Conservation (phyloP, 2,888 invertebrate species). For the Microctonus hyperodae region DNA sequence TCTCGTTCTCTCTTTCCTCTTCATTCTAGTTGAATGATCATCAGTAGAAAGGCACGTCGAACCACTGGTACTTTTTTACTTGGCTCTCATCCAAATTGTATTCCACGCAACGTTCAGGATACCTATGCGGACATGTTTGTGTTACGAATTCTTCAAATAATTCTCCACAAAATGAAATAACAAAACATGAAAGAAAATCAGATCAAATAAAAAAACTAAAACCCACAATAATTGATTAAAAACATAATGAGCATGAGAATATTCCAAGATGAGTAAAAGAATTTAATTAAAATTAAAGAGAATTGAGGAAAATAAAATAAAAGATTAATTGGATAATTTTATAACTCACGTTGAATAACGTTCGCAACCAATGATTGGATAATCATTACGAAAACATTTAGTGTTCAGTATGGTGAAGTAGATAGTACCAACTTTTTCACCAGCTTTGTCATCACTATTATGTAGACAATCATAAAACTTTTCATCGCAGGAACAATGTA, state of each 20-base stretch:
- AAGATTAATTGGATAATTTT: background rate
- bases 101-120: slow-evolving; percentile 53
- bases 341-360: slow-evolving; percentile 11
- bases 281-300: background rate
- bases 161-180: slow-evolving; percentile 16
- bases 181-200: background rate
- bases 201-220: too few relatives aligned
- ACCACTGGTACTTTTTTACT: slow-evolving; percentile 56
- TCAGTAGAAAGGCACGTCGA: slow-evolving; percentile 55
- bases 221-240: too few relatives aligned
- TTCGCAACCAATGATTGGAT: slow-evolving; percentile 10
- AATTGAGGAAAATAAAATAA: background rate
- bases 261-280: background rate
- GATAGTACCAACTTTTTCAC: slow-evolving; percentile 59
- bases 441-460: slow-evolving; percentile 47
- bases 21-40: slow-evolving; percentile 33
- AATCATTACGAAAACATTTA: slow-evolving; percentile 69
- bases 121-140: slow-evolving; percentile 39
- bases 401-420: slow-evolving; percentile 68
- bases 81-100: slow-evolving; percentile 55
- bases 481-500: slow-evolving; percentile 66
- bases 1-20: slow-evolving; percentile 12
- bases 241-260: too few relatives aligned
- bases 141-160: slow-evolving; percentile 13
- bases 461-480: slow-evolving; percentile 65